Base-by-base conservation (phyloP, 2,113 vertebrate species). In the Nipponia nippon region DNA sequence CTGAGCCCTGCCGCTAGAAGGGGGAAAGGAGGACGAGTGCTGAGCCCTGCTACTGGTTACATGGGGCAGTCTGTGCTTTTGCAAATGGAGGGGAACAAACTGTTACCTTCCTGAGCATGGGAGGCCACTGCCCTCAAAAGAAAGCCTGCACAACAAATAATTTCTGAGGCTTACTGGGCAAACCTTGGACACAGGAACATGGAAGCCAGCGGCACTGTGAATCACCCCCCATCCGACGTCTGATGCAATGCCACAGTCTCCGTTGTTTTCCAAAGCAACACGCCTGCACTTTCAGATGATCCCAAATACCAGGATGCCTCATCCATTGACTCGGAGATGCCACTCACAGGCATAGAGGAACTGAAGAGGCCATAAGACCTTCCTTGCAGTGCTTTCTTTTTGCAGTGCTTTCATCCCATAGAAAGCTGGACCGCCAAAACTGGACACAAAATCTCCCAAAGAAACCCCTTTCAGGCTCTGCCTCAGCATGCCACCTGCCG, bases 1-100 rank as follows among this genome's bases (percentile, higher is more conserved):
- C 32, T 0, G 0, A 0, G 1, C 34, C n/a, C 53, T 83, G 67
- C 6, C 3, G 0, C 50, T 77, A 30, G n/a, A n/a, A 59, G 44
- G 40, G 20, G 32, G 34, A 65, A 56, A 62, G 22, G 17, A 93
- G 22, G 23, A 19, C 0, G 3, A 79, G 30, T 1, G 1, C 56
- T 1, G 11, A 77, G 52, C 47, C 26, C 21, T 2, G 4, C 7
- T 10, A 9, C 30, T 42, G 15, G 44, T 36, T 85, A 65, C 69
- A 76, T 19, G 15, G 17, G 40, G 25, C n/a, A 36, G 30, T 23
- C 30, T 3, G 4, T 59, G 71, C 53, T 76, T 75, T 77, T 36
- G 18, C 1, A 2, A 90, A 81, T 36, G 47, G 38, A 81, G 10
- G 36, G 40, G 34, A 97, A 55, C 18, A 76, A 88, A 21, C 13